Conservation (phyloP, 2,888 invertebrate species). For the Oscheius myriophilus region DNA sequence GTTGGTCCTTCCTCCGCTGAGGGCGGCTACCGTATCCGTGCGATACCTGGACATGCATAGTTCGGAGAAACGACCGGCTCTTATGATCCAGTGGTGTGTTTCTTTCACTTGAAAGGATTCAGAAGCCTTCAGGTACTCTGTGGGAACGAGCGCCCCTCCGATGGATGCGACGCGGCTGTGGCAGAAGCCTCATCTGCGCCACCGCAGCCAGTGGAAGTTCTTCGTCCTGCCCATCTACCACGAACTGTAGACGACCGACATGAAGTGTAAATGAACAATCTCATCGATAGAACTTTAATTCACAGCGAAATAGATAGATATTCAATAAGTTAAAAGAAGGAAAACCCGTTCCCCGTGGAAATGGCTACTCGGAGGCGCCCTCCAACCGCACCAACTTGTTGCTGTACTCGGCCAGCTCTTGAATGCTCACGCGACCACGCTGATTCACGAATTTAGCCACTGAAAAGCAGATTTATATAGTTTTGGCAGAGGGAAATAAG, state of each 20-base stretch:
- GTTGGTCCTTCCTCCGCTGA: conserved; percentile 7
- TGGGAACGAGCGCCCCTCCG: background rate
- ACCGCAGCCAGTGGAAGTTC: conserved; percentile 9
- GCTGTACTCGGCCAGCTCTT: conserved; percentile 92
- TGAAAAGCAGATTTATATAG: conserved; percentile 33
- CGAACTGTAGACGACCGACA: conserved; percentile 2
- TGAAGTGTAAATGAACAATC: background rate
- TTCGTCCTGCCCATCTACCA: conserved; percentile 17
- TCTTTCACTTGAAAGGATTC: background rate
- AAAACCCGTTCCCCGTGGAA: background rate
- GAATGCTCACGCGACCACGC: conserved; percentile 90
- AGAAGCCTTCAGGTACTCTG: background rate
- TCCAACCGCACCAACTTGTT: conserved; percentile 86
- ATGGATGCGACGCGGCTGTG: conserved; percentile 11
- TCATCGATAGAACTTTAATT: background rate
- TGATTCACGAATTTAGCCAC: conserved; percentile 94
- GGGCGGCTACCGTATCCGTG: conserved; percentile 1
- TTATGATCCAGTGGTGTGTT: conserved; percentile 20
- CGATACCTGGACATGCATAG: background rate
- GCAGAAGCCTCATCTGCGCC: conserved; percentile 1
- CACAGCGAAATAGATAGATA: background rate
- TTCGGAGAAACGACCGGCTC: background rate
- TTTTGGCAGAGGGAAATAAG: background rate
- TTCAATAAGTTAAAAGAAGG: background rate
- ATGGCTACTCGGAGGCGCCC: conserved; percentile 27